A percentile compares a stretch with the other conserved stretches of the same genome.
phyloP scores from a whole-genome alignment of 2,113 vertebrate genomes.

The Chlorocebus sabaeus region DNA sequence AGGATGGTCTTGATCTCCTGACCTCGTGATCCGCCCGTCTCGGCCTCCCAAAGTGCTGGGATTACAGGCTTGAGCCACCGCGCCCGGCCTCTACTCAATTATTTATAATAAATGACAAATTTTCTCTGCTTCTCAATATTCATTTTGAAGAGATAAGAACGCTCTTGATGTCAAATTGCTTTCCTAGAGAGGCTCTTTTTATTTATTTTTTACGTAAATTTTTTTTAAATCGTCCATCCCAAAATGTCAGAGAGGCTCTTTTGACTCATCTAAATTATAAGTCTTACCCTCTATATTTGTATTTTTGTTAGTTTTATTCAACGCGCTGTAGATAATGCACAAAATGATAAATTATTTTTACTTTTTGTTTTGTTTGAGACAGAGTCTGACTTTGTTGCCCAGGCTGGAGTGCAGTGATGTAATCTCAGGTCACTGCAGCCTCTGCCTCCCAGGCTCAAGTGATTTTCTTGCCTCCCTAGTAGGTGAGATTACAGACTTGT shows the following conservation, averaged over 20 bases:
- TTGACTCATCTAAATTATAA: not conserved
- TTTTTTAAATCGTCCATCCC: no score
- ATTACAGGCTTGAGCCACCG: no score
- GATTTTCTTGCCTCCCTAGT: not conserved
- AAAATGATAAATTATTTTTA: not conserved
- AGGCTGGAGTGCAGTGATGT: not conserved
- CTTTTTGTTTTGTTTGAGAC: not conserved
- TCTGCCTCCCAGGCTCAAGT: not conserved
- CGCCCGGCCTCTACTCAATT: not conserved
- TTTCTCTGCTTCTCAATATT: not conserved
- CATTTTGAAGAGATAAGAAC: not conserved
- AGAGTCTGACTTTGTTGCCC: not conserved
- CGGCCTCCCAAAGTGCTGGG: no score
- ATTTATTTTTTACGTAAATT: no score
- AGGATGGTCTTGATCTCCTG: no score
- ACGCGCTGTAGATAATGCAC: not conserved
- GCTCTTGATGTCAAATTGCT: not conserved
- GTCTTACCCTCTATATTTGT: not conserved
- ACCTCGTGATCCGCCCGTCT: no score
- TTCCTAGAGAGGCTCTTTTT: not conserved
- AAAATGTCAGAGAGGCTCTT: not conserved
- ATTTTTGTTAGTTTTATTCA: not conserved
- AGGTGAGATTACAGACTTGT: not conserved
- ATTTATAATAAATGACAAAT: not conserved
- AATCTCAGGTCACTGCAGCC: not conserved